Percentiles rank a stretch among this genome's conserved stretches.
These are phyloP conservation scores for Drosophila eugracilis DNA, from an alignment of 1,140 invertebrate species.

Conservation along the genomic window DNA sequence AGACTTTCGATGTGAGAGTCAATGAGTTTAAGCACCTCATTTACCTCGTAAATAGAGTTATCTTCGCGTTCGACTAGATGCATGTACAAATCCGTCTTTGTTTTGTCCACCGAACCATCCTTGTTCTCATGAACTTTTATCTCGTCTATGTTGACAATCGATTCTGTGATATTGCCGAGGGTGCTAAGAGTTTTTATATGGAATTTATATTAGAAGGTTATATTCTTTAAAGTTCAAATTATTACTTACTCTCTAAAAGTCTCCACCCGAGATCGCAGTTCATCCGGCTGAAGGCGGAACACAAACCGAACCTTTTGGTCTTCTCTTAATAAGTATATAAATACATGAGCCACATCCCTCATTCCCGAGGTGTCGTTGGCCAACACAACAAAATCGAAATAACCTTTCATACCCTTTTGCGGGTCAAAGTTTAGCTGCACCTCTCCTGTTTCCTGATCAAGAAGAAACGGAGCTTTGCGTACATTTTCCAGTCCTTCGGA, in stretches of 20 bases:
- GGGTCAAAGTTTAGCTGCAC: conserved; percentile 97
- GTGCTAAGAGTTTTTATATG: conserved; percentile 85
- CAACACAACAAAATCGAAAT: conserved; percentile 96
- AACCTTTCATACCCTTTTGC: conserved; percentile 98
- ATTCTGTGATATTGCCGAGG: conserved; percentile 93
- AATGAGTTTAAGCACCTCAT: conserved; percentile 92
- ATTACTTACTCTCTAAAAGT: conserved; percentile 91
- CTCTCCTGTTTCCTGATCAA: conserved; percentile 92
- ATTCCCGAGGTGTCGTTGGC: conserved; percentile 94
- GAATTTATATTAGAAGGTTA: background rate
- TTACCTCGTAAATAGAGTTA: conserved; percentile 95
- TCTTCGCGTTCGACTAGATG: conserved; percentile 96
- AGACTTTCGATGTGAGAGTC: conserved; percentile 96
- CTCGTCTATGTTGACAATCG: conserved; percentile 97
- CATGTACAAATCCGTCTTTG: conserved; percentile 96
- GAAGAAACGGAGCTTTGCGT: conserved; percentile 91
- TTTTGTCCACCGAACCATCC: conserved; percentile 96
- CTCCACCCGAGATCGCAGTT: conserved; percentile 92
- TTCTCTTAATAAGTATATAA: conserved; percentile 96
- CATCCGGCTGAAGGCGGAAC: conserved; percentile 93
- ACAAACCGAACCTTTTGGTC: conserved; percentile 97
- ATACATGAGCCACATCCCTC: conserved; percentile 91
- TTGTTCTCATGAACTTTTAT: conserved; percentile 96
- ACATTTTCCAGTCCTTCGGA: conserved; percentile 94
- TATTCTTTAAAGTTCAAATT: background rate